Conservation (phyloP, 2,797 vertebrate species). For the Artibeus jamaicensis region DNA sequence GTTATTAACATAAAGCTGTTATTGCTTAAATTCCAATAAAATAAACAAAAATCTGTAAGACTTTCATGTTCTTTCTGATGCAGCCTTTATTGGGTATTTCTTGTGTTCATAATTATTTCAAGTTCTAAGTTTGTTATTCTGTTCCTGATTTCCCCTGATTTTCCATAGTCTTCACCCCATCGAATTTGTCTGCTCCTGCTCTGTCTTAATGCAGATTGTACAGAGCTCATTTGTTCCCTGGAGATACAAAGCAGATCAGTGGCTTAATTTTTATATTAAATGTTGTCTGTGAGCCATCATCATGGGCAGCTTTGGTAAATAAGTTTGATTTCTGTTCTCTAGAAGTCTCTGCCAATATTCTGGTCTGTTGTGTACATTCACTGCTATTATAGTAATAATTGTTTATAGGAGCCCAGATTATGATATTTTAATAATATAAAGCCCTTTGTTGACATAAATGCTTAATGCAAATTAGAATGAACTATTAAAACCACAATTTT, state of each 20-base stretch:
- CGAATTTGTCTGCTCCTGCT: background rate
- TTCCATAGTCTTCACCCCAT: background rate
- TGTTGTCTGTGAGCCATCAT: background rate
- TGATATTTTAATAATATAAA: slow-evolving; percentile 30
- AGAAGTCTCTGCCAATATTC: slow-evolving; percentile 4
- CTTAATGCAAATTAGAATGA: background rate
- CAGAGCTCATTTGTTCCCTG: background rate
- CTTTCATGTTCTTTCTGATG: background rate
- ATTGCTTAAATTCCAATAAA: background rate
- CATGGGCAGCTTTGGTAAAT: background rate
- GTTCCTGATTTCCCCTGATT: background rate
- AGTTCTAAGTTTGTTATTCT: background rate
- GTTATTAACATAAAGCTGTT: background rate
- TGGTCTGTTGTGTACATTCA: background rate
- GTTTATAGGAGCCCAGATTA: slow-evolving; percentile 17
- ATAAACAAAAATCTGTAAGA: background rate
- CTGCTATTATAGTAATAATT: slow-evolving; percentile 20
- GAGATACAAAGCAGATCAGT: background rate
- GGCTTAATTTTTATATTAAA: slow-evolving; percentile 18
- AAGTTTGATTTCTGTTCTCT: background rate
- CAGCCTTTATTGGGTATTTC: background rate
- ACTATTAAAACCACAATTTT: background rate
- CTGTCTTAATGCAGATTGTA: background rate
- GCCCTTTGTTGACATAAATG: slow-evolving; percentile 22
- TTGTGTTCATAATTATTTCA: background rate